Percentiles rank a stretch among this genome's conserved stretches.
Evolutionary conservation across 2,113 vertebrate genomes (phyloP).

Genomic region (Python bivittatus): DNA sequence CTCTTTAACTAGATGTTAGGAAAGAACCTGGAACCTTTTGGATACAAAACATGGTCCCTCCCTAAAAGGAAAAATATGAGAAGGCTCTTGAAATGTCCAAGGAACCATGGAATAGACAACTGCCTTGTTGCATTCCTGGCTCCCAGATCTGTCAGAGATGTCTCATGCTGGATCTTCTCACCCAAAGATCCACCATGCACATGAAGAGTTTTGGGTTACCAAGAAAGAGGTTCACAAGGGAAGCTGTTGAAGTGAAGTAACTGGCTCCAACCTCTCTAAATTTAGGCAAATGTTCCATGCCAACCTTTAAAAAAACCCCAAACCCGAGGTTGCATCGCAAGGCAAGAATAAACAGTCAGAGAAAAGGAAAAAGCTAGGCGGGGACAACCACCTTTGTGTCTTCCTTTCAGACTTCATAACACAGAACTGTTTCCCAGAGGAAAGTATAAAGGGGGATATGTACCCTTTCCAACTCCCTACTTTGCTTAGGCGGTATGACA

Average conservation of each 20-base stretch:
- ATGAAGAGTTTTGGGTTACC: not conserved
- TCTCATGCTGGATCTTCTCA: not conserved
- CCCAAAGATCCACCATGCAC: not conserved
- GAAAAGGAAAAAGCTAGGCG: not conserved
- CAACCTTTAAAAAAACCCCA: not conserved
- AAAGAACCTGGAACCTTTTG: not conserved
- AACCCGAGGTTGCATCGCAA: not conserved
- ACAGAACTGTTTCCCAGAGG: fast-evolving
- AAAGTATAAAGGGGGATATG: not conserved
- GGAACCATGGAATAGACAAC: not conserved
- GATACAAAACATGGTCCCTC: not conserved
- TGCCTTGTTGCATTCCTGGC: not conserved
- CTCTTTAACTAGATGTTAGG: not conserved
- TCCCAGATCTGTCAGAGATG: not conserved
- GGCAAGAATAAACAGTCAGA: not conserved
- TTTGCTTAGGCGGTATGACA: not conserved
- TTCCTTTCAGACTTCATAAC: not conserved
- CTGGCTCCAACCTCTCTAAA: not conserved
- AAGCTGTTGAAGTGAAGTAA: not conserved
- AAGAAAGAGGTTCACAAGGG: not conserved
- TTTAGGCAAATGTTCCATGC: fast-evolving
- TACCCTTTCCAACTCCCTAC: not conserved
- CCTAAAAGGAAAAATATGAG: not conserved
- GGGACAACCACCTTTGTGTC: not conserved
- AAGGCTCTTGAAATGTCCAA: not conserved